These are phyloP conservation scores for Rhorus exstirpatorius DNA, from an alignment of 2,888 invertebrate species.

Conservation along the genomic window DNA sequence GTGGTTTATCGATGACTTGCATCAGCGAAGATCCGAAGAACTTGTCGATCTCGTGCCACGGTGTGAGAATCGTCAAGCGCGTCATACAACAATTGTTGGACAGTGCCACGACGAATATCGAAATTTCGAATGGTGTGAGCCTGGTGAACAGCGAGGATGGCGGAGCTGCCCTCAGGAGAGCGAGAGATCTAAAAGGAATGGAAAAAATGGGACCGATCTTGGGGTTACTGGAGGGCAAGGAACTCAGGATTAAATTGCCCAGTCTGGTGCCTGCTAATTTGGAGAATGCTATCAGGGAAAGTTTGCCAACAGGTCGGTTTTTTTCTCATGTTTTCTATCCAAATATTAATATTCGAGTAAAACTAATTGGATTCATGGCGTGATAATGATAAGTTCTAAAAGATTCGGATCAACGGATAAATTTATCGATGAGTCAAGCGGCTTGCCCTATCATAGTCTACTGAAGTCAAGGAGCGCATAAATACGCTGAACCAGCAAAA, in stretches of 20 bases:
- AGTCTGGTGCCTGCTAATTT: slow-evolving; percentile 90
- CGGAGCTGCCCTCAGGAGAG: slow-evolving; percentile 86
- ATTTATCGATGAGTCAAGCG: too few relatives aligned
- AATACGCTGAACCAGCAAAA: neutral
- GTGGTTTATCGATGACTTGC: slow-evolving; percentile 74
- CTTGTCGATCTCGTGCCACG: slow-evolving; percentile 86
- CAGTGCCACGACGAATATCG: slow-evolving; percentile 87
- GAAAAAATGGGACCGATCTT: slow-evolving; percentile 88
- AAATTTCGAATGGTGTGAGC: slow-evolving; percentile 89
- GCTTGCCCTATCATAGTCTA: neutral
- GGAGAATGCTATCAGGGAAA: slow-evolving; percentile 88
- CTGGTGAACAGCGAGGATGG: slow-evolving; percentile 88
- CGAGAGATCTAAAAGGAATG: slow-evolving; percentile 82
- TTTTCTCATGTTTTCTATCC: slow-evolving; percentile 71
- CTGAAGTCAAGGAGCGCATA: too few relatives aligned
- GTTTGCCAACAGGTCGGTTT: slow-evolving; percentile 86
- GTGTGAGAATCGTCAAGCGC: slow-evolving; percentile 86
- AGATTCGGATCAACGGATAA: too few relatives aligned
- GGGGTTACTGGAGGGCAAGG: slow-evolving; percentile 91
- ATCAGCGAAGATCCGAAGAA: slow-evolving; percentile 79
- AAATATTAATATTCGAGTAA: neutral
- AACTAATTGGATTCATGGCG: too few relatives aligned
- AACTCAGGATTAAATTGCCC: slow-evolving; percentile 90
- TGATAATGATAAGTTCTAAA: too few relatives aligned
- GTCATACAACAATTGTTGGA: slow-evolving; percentile 88